Conservation (phyloP, 2,888 invertebrate species). For the Aquatica leii region DNA sequence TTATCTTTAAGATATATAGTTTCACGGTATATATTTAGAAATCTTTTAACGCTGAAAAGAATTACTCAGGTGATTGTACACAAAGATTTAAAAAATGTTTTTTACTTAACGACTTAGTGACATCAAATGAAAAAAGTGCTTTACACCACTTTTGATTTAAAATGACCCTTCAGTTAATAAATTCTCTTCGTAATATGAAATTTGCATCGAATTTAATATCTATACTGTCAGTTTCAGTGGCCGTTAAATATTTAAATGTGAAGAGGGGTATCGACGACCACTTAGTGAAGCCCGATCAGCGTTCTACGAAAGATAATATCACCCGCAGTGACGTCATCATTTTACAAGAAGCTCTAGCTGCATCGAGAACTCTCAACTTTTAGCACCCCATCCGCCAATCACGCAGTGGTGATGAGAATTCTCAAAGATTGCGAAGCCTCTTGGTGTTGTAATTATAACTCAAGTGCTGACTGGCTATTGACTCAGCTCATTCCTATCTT, state of each 20-base stretch:
- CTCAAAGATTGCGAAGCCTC: conserved; percentile 29
- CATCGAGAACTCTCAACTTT: conserved; percentile 24
- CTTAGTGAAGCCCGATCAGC: conserved; percentile 38
- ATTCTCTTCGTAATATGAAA: conserved; percentile 36
- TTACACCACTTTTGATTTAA: conserved; percentile 32
- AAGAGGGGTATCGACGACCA: conserved; percentile 37
- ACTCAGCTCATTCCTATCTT: conserved; percentile 29
- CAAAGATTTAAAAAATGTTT: neutral
- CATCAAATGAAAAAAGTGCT: conserved; percentile 28
- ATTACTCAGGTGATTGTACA: no score
- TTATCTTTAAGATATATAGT: no score
- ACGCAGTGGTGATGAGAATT: conserved; percentile 27
- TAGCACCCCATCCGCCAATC: conserved; percentile 27
- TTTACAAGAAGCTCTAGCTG: conserved; percentile 33
- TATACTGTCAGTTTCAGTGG: conserved; percentile 40
- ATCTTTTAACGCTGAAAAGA: no score
- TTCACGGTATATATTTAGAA: no score
- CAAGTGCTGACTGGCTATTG: conserved; percentile 30
- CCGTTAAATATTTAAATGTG: conserved; percentile 37
- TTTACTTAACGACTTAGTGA: conserved; percentile 4
- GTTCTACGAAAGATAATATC: conserved; percentile 36
- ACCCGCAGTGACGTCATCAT: conserved; percentile 37
- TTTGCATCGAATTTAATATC: conserved; percentile 42
- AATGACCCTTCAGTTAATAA: conserved; percentile 37
- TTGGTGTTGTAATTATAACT: conserved; percentile 34